Evolutionary conservation across 1,140 invertebrate genomes (phyloP).

Genomic region (Himalopsyche phryganea): DNA sequence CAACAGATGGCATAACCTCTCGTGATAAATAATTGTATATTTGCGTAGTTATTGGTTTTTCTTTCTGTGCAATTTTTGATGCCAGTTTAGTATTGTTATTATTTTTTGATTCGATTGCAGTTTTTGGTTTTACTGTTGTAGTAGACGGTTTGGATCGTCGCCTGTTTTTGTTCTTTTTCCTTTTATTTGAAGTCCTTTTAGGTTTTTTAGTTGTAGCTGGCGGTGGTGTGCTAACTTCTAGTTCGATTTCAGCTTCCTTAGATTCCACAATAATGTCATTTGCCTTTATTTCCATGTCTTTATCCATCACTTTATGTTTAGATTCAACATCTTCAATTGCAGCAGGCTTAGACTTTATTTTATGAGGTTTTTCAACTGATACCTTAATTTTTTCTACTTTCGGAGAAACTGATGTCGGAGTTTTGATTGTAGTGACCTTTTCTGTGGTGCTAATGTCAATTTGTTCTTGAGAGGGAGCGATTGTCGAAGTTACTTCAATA

Average conservation of each 20-base stretch:
- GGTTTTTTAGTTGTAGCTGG: slow-evolving; percentile 50
- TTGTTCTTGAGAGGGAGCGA: slow-evolving; percentile 13
- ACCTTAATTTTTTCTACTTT: slow-evolving; percentile 6
- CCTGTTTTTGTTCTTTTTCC: slow-evolving; percentile 52
- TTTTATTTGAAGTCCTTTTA: slow-evolving; percentile 43
- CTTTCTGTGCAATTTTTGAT: slow-evolving; percentile 42
- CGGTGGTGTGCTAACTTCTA: slow-evolving; percentile 51
- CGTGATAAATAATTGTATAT: slow-evolving; percentile 74
- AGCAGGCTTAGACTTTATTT: slow-evolving; percentile 29
- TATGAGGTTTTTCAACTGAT: slow-evolving; percentile 33
- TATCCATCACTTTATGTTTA: slow-evolving; percentile 3
- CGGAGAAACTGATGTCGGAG: slow-evolving; percentile 22
- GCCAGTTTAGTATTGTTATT: slow-evolving; percentile 50
- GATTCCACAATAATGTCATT: slow-evolving; percentile 43
- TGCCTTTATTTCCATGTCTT: not conserved
- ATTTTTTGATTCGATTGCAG: slow-evolving; percentile 48
- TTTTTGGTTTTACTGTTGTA: slow-evolving; percentile 49
- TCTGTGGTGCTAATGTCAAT: slow-evolving; percentile 19
- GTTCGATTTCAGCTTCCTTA: slow-evolving; percentile 56
- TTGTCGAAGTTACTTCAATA: slow-evolving; percentile 36
- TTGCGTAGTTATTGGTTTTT: slow-evolving; percentile 63
- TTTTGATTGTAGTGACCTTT: slow-evolving; percentile 32
- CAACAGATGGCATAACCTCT: slow-evolving; percentile 76
- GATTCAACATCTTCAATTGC: slow-evolving; percentile 39
- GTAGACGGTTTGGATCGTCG: slow-evolving; percentile 40